These are phyloP conservation scores for Harpegnathos saltator DNA, from an alignment of 1,140 invertebrate genomes.

Conservation along the genomic window DNA sequence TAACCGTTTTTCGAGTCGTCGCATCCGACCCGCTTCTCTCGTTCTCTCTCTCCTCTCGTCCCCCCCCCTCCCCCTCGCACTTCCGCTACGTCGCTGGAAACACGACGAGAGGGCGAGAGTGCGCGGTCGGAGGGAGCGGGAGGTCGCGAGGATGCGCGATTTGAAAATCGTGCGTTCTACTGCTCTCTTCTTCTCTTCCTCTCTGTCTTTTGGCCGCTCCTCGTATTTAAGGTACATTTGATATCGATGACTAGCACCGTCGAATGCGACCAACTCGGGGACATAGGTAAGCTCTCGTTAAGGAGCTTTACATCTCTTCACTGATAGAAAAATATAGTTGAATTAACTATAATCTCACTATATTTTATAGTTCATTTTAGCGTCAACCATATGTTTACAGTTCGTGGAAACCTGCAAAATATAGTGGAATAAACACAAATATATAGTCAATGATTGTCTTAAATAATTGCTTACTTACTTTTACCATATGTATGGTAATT, in stretches of 20 bases:
- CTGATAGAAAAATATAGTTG: no score
- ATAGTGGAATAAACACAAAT: no score
- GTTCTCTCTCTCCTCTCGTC: no score
- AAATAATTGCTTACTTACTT: no score
- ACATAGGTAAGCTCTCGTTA: conserved; percentile 1
- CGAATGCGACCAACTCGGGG: not conserved
- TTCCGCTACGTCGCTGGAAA: conserved; percentile 8
- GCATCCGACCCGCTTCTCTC: not conserved
- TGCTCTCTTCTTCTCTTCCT: not conserved
- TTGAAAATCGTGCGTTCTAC: not conserved
- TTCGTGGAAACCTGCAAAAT: no score
- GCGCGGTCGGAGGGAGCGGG: no score
- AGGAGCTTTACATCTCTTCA: conserved; percentile 23
- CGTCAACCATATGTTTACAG: no score
- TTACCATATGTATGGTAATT: no score
- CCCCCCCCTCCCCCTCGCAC: no score
- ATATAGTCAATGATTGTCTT: no score
- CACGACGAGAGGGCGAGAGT: not conserved
- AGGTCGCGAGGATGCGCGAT: not conserved
- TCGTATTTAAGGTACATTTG: not conserved
- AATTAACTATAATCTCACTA: no score
- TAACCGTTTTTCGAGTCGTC: conserved; percentile 5
- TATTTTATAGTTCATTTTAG: no score
- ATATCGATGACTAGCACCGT: conserved; percentile 2
- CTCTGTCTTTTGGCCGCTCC: not conserved